These are phyloP conservation scores for Entomobrya multifasciata DNA, from an alignment of 2,888 invertebrate species.

Conservation along the genomic window DNA sequence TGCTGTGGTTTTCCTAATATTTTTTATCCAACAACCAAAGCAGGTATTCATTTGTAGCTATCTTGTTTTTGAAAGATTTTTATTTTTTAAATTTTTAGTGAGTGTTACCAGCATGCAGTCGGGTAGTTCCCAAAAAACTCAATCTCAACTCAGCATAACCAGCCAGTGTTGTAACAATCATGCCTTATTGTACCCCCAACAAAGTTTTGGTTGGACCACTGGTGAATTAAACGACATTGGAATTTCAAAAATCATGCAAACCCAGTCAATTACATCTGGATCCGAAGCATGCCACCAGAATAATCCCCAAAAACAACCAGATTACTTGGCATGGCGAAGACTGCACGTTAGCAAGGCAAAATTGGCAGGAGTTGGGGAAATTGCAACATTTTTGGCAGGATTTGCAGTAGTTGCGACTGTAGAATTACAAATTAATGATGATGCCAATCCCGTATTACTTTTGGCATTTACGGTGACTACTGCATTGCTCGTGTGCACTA, in stretches of 20 bases:
- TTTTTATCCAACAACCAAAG: no score
- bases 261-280: neutral
- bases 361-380: constrained; percentile 77
- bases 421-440: constrained; percentile 79
- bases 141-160: neutral
- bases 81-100: neutral
- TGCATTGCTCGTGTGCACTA: constrained; percentile 64
- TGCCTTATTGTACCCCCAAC: no score
- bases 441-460: constrained; percentile 77
- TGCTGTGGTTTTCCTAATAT: neutral
- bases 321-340: constrained; percentile 68
- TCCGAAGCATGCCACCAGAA: neutral
- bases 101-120: constrained; percentile 32
- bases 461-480: constrained; percentile 78
- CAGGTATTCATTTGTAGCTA: neutral
- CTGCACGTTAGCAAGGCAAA: constrained; percentile 78
- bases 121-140: neutral
- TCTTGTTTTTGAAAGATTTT: no score
- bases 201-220: constrained; percentile 28
- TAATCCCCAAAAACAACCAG: constrained; percentile 73
- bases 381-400: constrained; percentile 78
- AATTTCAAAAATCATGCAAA: constrained; percentile 2
- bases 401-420: constrained; percentile 79
- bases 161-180: neutral
- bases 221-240: constrained; percentile 36